Conservation (phyloP, 2,797 vertebrate species). For the Sparidentex hasta region DNA sequence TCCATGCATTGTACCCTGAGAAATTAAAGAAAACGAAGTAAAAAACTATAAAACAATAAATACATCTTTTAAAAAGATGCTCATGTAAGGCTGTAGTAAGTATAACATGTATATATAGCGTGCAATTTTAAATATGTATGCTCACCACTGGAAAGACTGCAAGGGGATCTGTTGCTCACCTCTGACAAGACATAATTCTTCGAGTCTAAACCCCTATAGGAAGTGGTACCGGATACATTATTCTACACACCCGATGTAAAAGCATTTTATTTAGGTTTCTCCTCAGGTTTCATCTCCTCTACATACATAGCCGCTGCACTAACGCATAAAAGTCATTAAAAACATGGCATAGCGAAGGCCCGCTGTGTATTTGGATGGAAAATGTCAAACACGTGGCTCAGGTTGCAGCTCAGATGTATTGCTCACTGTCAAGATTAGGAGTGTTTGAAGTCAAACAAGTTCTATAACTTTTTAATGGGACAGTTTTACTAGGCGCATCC, state of each 20-base stretch:
- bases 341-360: background rate
- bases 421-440: background rate
- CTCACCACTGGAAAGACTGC: background rate
- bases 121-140: no score
- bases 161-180: background rate
- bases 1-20: no score
- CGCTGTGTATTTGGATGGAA: background rate
- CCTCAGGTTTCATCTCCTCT: background rate
- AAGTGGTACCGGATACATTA: background rate
- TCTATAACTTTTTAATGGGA: background rate
- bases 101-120: no score
- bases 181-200: conserved; percentile 1
- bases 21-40: no score
- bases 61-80: background rate
- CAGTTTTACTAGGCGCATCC: background rate
- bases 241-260: background rate
- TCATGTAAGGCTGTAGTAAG: background rate
- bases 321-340: background rate
- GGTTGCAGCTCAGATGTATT: background rate
- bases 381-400: background rate
- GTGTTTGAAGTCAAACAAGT: background rate
- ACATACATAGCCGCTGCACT: background rate
- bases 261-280: background rate
- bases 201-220: background rate
- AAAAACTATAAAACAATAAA: no score